Conservation (phyloP, 2,888 invertebrate genomes). For the Drosophila subsilvestris region DNA sequence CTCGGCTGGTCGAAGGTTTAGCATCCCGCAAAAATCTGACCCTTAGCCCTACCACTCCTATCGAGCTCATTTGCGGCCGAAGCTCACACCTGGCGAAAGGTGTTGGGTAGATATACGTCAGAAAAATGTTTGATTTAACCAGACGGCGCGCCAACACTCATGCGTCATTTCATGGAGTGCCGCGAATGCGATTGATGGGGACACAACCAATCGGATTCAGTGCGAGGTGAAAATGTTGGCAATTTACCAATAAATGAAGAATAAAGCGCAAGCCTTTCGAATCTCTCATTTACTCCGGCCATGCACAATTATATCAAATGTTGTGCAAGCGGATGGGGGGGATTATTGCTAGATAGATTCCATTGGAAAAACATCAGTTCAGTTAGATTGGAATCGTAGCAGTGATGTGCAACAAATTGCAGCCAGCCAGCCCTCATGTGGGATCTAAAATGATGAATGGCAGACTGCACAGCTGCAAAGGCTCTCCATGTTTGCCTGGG, state of each 20-base stretch:
- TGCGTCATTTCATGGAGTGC: slow-evolving; percentile 55
- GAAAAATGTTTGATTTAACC: slow-evolving; percentile 56
- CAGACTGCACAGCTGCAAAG: not conserved
- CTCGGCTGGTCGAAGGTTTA: slow-evolving; percentile 59
- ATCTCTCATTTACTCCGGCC: not conserved
- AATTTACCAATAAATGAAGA: slow-evolving; percentile 43
- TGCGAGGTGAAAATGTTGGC: not conserved
- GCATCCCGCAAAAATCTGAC: slow-evolving; percentile 61
- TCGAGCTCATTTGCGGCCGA: slow-evolving; percentile 68
- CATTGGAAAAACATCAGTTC: slow-evolving; percentile 18
- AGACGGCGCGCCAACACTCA: slow-evolving; percentile 48
- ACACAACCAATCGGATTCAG: slow-evolving; percentile 47
- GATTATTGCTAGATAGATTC: slow-evolving; percentile 14
- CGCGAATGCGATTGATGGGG: slow-evolving; percentile 58
- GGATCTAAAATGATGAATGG: slow-evolving; percentile 22
- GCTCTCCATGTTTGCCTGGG: slow-evolving; percentile 7
- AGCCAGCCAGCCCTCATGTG: slow-evolving; percentile 7
- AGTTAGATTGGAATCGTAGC: slow-evolving; percentile 19
- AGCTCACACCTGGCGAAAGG: slow-evolving; percentile 29
- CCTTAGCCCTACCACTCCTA: slow-evolving; percentile 27
- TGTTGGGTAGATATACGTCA: slow-evolving; percentile 63
- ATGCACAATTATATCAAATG: not conserved
- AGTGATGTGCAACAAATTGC: slow-evolving; percentile 30
- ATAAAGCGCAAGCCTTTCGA: slow-evolving; percentile 28
- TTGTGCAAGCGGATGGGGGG: not conserved